Percentiles rank a stretch among this genome's conserved stretches.
Evolutionary conservation across 1,140 invertebrate genomes (phyloP).

Genomic region (Drosophila grimshawi): DNA sequence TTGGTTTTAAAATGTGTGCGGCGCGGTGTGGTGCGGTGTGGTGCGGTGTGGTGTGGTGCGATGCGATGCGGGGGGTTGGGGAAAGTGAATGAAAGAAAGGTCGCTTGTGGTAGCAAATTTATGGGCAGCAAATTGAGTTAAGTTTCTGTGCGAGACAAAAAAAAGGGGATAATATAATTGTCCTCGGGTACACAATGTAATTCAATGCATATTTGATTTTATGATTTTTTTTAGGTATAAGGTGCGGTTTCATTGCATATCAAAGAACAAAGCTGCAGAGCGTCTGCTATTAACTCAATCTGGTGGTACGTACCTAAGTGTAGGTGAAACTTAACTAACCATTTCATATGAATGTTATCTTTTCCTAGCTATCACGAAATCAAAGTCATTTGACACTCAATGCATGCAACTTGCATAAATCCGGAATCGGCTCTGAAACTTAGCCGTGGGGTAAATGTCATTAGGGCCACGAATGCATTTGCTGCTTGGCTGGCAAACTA

Average conservation of each 20-base stretch:
- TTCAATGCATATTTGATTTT: conserved; percentile 83
- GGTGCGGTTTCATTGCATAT: conserved; percentile 58
- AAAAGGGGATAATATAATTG: conserved; percentile 76
- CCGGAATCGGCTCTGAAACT: neutral
- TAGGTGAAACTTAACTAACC: neutral
- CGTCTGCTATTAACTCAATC: no score
- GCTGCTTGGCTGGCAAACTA: conserved; percentile 73
- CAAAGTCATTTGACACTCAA: neutral
- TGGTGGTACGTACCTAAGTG: neutral
- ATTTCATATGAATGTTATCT: neutral
- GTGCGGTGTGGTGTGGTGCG: neutral
- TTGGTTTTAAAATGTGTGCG: conserved; percentile 47
- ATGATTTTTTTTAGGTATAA: conserved; percentile 60
- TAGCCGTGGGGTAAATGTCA: conserved; percentile 51
- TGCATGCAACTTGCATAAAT: neutral
- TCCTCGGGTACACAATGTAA: conserved; percentile 63
- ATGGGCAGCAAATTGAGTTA: conserved; percentile 76
- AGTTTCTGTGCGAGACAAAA: conserved; percentile 45
- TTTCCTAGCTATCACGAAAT: neutral
- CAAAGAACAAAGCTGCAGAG: conserved; percentile 11
- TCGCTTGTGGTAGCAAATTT: conserved; percentile 73
- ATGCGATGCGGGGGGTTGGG: neutral
- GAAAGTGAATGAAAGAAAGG: neutral
- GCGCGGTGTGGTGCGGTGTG: neutral
- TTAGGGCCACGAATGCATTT: conserved; percentile 63